These are phyloP conservation scores for Phoenicopterus ruber DNA, from an alignment of 2,113 vertebrate genomes.

Conservation along the genomic window DNA sequence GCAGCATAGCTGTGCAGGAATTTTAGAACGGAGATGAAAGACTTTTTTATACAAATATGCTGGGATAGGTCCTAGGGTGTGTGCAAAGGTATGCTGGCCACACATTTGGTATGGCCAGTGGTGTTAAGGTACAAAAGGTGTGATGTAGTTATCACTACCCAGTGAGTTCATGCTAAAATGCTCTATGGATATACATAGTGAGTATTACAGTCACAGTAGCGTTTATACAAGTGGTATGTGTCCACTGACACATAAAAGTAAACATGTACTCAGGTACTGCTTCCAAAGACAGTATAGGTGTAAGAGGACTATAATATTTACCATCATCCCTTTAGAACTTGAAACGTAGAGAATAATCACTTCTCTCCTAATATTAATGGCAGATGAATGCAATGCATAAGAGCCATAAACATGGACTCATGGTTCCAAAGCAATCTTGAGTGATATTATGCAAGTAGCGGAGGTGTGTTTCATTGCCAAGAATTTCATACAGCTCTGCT, in stretches of 20 bases:
- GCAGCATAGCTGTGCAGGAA: background rate
- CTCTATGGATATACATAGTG: background rate
- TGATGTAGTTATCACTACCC: background rate
- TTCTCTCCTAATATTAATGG: background rate
- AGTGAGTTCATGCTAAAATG: background rate
- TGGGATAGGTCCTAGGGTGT: background rate
- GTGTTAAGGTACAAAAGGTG: background rate
- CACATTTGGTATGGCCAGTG: background rate
- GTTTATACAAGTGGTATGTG: background rate
- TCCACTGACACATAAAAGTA: background rate
- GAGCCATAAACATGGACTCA: background rate
- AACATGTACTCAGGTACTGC: background rate
- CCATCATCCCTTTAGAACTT: background rate
- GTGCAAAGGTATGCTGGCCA: background rate
- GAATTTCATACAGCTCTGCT: background rate
- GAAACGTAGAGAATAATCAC: background rate
- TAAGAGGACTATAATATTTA: background rate
- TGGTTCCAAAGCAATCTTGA: background rate
- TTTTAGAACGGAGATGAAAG: background rate
- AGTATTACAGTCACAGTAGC: background rate
- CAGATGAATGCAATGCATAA: background rate
- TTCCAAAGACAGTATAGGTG: background rate
- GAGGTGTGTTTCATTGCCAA: background rate
- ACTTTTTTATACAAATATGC: background rate
- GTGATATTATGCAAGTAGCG: background rate